Conservation (phyloP, 2,888 invertebrate genomes). For the Nomada fucata region DNA sequence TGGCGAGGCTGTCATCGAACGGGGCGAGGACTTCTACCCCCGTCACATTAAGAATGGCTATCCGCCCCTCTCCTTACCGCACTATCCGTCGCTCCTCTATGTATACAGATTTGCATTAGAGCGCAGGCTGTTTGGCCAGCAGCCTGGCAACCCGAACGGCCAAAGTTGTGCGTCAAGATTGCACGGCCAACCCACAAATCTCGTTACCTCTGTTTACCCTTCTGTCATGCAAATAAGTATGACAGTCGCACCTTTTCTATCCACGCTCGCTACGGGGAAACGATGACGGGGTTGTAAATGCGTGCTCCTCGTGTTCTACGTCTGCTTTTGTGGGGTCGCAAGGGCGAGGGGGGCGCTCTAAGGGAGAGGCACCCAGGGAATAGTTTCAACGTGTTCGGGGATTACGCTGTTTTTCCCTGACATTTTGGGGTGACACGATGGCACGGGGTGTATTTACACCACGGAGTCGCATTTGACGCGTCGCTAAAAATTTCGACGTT, state of each 20-base stretch:
- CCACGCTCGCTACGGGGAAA: background rate
- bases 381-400: conserved; percentile 28
- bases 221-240: conserved; percentile 81
- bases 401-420: conserved; percentile 50
- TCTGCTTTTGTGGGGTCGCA: conserved; percentile 26
- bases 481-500: conserved; percentile 41
- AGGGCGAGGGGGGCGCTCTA: background rate
- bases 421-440: conserved; percentile 29
- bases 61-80: conserved; percentile 24
- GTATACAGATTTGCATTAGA: conserved; percentile 64
- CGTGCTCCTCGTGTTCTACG: conserved; percentile 14
- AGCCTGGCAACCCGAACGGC: conserved; percentile 62
- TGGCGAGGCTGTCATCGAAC: background rate
- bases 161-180: conserved; percentile 63
- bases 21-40: conserved; percentile 56
- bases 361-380: background rate
- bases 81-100: background rate
- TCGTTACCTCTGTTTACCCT: conserved; percentile 78
- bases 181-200: conserved; percentile 74
- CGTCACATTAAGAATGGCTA: conserved; percentile 55
- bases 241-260: conserved; percentile 72
- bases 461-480: conserved; percentile 32
- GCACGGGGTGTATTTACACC: conserved; percentile 42
- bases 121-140: conserved; percentile 72
- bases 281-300: conserved; percentile 27